These are phyloP conservation scores for Cryptoprocta ferox DNA, from an alignment of 2,797 vertebrate genomes.

Conservation along the genomic window DNA sequence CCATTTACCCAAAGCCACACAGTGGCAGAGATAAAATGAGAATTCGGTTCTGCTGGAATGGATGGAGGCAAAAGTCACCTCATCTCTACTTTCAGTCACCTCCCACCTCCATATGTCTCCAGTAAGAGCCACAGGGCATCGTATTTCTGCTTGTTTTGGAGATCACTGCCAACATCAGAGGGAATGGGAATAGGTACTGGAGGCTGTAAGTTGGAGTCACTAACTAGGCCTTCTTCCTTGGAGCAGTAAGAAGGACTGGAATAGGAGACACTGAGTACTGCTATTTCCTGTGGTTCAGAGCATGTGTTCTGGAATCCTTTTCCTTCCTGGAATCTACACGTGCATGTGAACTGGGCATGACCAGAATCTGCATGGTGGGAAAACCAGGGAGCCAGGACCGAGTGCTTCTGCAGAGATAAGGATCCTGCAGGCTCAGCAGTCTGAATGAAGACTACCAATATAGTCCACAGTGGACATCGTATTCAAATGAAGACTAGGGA, in stretches of 20 bases:
- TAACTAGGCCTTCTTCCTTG: not conserved
- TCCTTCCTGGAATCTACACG: not conserved
- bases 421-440: not conserved
- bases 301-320: not conserved
- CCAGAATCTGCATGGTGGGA: not conserved
- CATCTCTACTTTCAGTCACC: not conserved
- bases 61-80: not conserved
- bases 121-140: not conserved
- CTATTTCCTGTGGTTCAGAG: not conserved
- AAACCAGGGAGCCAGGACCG: not conserved
- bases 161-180: not conserved
- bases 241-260: not conserved
- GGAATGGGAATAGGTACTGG: not conserved
- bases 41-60: not conserved
- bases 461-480: not conserved
- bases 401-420: not conserved
- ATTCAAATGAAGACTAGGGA: not conserved
- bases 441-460: not conserved
- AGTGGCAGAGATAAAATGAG: not conserved
- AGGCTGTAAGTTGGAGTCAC: not conserved
- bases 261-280: not conserved
- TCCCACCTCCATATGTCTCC: not conserved
- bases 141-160: not conserved
- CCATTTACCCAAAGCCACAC: not conserved
- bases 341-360: not conserved